Conservation (phyloP, 2,797 vertebrate species). For the Molothrus ater region DNA sequence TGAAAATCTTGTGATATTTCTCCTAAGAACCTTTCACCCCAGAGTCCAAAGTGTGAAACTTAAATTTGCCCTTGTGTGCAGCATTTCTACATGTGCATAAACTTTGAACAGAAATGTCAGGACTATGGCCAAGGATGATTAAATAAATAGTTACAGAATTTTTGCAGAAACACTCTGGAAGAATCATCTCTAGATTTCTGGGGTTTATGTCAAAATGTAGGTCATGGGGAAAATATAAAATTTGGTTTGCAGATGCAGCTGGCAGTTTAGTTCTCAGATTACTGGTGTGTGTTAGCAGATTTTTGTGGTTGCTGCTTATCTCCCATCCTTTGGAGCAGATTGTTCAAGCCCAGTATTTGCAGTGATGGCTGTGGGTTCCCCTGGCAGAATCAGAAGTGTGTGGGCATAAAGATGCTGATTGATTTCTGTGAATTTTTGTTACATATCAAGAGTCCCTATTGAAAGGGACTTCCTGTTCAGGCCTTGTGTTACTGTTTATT, state of each 20-base stretch:
- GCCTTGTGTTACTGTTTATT: not conserved
- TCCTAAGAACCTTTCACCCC: not conserved
- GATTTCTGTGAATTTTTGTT: not conserved
- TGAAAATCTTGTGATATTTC: not conserved
- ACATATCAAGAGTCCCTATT: not conserved
- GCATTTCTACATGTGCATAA: accelerated
- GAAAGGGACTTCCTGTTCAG: not conserved
- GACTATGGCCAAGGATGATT: not conserved
- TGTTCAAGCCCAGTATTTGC: not conserved
- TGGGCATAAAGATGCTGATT: not conserved
- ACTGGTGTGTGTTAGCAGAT: not conserved
- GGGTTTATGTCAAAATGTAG: not conserved
- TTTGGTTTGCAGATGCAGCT: not conserved
- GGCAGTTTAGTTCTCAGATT: not conserved
- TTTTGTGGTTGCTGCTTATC: not conserved
- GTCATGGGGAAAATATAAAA: not conserved
- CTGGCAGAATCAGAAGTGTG: not conserved
- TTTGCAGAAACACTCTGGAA: not conserved
- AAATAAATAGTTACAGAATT: not conserved
- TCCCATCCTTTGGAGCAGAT: not conserved
- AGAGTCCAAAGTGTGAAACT: not conserved
- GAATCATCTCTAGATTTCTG: not conserved
- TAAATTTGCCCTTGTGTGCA: not conserved
- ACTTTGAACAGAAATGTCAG: not conserved
- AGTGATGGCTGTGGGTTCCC: not conserved